A percentile compares a stretch with the other conserved stretches of the same genome.
Evolutionary conservation across 92 coral and sea anemone genomes (phyloP).

Genomic region (Porites divaricata): DNA sequence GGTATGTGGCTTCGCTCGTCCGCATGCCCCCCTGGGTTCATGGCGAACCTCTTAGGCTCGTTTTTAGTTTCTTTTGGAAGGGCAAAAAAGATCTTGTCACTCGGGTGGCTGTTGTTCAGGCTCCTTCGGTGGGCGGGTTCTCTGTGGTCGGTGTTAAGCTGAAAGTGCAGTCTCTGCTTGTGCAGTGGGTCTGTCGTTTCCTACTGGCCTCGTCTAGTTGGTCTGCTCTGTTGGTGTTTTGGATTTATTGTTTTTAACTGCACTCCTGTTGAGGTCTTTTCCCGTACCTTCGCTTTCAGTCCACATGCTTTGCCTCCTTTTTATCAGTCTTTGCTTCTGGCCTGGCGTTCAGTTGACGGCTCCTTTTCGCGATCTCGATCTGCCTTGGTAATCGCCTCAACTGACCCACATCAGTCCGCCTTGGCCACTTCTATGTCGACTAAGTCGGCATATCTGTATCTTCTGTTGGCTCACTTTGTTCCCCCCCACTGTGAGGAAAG

Average conservation of each 20-base stretch:
- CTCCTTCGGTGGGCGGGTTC: neutral
- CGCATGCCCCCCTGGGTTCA: slow-evolving; percentile 10
- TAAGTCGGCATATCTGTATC: neutral
- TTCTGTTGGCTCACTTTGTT: neutral
- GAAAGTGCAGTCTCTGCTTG: neutral
- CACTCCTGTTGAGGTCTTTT: neutral
- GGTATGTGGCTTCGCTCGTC: slow-evolving; percentile 10
- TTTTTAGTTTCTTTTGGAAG: slow-evolving; percentile 12
- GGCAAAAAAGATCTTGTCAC: slow-evolving; percentile 20
- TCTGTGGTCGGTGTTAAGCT: neutral
- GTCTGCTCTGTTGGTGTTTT: neutral
- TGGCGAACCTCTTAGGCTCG: neutral
- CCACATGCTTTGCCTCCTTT: neutral
- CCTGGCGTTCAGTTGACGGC: slow-evolving; percentile 8
- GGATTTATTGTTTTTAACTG: neutral
- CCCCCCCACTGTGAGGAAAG: slow-evolving; percentile 23
- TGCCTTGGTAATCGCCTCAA: neutral
- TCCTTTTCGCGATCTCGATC: neutral
- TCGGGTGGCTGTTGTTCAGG: neutral
- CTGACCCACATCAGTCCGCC: neutral
- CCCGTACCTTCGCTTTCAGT: neutral
- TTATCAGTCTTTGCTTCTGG: neutral
- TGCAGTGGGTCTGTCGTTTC: slow-evolving; percentile 17
- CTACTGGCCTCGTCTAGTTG: neutral
- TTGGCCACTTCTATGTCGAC: neutral